Base-by-base conservation (phyloP, 92 coral and sea anemone genomes). In the Heteractis magnifica region DNA sequence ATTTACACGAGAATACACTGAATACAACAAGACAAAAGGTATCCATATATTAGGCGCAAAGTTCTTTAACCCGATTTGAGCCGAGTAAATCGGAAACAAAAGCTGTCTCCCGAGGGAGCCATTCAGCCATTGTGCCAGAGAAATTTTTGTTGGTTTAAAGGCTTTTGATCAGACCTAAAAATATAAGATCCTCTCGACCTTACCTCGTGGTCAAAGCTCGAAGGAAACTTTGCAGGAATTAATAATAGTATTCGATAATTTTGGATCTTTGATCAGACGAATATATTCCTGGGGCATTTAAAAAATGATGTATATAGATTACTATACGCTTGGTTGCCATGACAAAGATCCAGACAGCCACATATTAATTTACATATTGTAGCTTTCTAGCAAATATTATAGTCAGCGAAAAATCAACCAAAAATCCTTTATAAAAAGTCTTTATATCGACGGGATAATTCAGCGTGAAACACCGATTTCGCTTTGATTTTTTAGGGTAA, bases 311-410 rank as follows among this genome's bases (percentile, higher is more conserved):
- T n/a, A 21, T 20, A 23, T 6, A 41, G 19, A 5, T 16, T 77
- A 77, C n/a, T n/a, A n/a, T n/a, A n/a, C 80, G 52, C 64, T 49
- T n/a, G 58, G 80, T 77, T 77, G 80, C 80, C 21, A 77, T 77
- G 80, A 59, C 60, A 51, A 77, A 52, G 15, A 49, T 7, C n/a
- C 52, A 23, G 58, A 49, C 44, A 18, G 34, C 80, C 80, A 21
- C 65, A 77, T 77, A 77, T 77, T 65, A 77, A 49, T 77, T 77
- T 77, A 77, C 80, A 77, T 77, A 48, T 48, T 51, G 10, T 73
- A 48, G 1, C 71, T 41, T 71, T 71, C 75, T 8, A 18, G 51
- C 12, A 1, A 6, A 23, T n/a, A 34, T 41, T 44, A 16, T 51
- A 26, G 20, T n/a, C 70, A 18, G 19, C 70, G 8, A n/a, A n/a